These are phyloP conservation scores for Brachionus angularis DNA, from an alignment of 1,140 invertebrate species.

Conservation along the genomic window DNA sequence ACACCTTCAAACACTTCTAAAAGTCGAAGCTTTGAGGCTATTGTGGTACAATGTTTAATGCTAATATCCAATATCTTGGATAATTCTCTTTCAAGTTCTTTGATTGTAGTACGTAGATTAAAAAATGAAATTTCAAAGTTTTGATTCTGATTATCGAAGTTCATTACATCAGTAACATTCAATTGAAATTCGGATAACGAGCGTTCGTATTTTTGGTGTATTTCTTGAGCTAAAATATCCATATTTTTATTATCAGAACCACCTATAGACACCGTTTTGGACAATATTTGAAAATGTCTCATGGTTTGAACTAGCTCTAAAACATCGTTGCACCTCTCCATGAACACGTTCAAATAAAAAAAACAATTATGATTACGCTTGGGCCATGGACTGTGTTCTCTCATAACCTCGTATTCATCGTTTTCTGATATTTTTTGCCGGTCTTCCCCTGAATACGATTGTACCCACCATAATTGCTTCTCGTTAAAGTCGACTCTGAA, in stretches of 20 bases:
- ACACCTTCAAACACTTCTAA: slow-evolving; percentile 58
- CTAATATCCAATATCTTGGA: slow-evolving; percentile 34
- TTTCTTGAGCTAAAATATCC: slow-evolving; percentile 56
- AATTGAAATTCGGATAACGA: slow-evolving; percentile 50
- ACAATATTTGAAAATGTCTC: slow-evolving; percentile 55
- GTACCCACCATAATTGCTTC: slow-evolving; percentile 44
- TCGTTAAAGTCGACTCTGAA: slow-evolving; percentile 22
- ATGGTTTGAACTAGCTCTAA: slow-evolving; percentile 57
- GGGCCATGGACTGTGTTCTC: slow-evolving; percentile 56
- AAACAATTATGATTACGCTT: slow-evolving; percentile 56
- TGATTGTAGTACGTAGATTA: slow-evolving; percentile 55
- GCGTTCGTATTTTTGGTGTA: slow-evolving; percentile 51
- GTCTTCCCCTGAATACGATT: slow-evolving; percentile 34
- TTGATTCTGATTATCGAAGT: slow-evolving; percentile 20
- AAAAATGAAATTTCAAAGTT: slow-evolving; percentile 57
- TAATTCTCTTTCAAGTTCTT: slow-evolving; percentile 45
- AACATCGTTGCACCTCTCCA: slow-evolving; percentile 59
- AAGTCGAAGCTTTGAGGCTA: slow-evolving; percentile 53
- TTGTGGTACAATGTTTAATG: slow-evolving; percentile 47
- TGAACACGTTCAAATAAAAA: slow-evolving; percentile 56
- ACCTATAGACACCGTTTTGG: slow-evolving; percentile 55
- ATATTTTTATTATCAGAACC: slow-evolving; percentile 55
- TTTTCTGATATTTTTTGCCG: slow-evolving; percentile 47
- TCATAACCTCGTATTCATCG: slow-evolving; percentile 52
- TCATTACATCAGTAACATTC: slow-evolving; percentile 37